Evolutionary conservation across 2,888 invertebrate species (phyloP).

Genomic region (Teleiodes luculella): DNA sequence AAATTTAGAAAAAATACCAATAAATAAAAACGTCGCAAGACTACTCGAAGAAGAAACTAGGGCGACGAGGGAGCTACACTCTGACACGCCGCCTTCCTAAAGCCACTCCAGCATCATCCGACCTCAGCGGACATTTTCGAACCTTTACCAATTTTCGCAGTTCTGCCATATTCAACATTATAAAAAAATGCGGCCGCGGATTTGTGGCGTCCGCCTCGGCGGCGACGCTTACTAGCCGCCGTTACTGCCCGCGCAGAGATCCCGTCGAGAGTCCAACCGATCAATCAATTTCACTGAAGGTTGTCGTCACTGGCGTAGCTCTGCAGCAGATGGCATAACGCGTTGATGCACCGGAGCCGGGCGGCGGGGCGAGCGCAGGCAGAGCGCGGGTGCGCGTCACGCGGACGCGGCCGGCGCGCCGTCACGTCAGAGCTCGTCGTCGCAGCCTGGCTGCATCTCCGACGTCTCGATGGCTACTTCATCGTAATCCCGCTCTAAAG

Average conservation of each 20-base stretch:
- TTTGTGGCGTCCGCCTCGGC: slow-evolving; percentile 67
- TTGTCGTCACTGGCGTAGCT: neutral
- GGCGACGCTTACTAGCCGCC: slow-evolving; percentile 45
- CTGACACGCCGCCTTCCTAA: slow-evolving; percentile 19
- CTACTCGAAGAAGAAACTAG: slow-evolving; percentile 48
- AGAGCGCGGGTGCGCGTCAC: slow-evolving; percentile 18
- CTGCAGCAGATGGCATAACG: slow-evolving; percentile 8
- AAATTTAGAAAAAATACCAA: slow-evolving; percentile 43
- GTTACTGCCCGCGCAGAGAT: slow-evolving; percentile 26
- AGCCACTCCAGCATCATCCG: slow-evolving; percentile 49
- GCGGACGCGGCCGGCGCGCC: slow-evolving; percentile 19
- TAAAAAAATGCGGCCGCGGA: slow-evolving; percentile 64
- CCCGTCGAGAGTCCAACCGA: neutral
- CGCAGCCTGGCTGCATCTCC: slow-evolving; percentile 60
- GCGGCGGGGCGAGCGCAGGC: slow-evolving; percentile 15
- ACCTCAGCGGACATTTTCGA: slow-evolving; percentile 72
- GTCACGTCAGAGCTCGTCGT: slow-evolving; percentile 56
- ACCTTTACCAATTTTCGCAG: slow-evolving; percentile 67
- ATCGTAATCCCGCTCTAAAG: slow-evolving; percentile 85
- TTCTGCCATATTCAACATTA: slow-evolving; percentile 72
- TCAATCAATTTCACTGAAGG: neutral
- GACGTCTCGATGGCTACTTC: slow-evolving; percentile 83
- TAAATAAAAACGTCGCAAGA: slow-evolving; percentile 48
- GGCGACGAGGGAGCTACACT: slow-evolving; percentile 32
- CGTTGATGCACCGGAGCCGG: slow-evolving; percentile 11